Percentiles rank a stretch among this genome's conserved stretches.
Evolutionary conservation across 92 coral and sea anemone species (phyloP).

Genomic region (Epizoanthus scotinus): DNA sequence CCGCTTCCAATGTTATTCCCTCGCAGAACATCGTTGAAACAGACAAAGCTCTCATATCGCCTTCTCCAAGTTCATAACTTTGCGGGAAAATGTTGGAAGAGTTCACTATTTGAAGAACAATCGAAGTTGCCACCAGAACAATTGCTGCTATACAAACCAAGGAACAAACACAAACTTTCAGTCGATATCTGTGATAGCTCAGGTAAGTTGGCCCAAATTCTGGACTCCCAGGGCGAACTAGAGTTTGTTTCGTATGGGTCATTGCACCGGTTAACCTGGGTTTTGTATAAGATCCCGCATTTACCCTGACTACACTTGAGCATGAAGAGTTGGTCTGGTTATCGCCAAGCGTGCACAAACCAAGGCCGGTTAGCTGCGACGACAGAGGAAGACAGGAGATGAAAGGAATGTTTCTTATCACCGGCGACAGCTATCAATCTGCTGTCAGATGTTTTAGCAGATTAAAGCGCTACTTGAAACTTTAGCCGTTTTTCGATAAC

Average conservation of each 20-base stretch:
- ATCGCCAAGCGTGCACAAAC: not conserved
- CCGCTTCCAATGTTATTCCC: constrained; percentile 64
- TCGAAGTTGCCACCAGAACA: constrained; percentile 57
- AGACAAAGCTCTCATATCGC: constrained; percentile 69
- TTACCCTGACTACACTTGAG: constrained; percentile 17
- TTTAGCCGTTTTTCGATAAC: constrained; percentile 10
- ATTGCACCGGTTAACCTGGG: constrained; percentile 23
- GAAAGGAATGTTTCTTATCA: constrained; percentile 36
- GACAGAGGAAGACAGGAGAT: constrained; percentile 33
- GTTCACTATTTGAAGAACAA: constrained; percentile 72
- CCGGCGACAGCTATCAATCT: constrained; percentile 23
- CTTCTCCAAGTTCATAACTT: constrained; percentile 73
- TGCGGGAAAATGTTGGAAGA: constrained; percentile 67
- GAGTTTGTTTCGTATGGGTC: constrained; percentile 30
- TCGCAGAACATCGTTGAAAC: constrained; percentile 84
- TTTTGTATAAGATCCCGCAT: not conserved
- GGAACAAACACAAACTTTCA: constrained; percentile 72
- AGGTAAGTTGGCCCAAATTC: constrained; percentile 39
- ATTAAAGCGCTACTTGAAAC: constrained; percentile 31
- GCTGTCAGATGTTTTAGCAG: constrained; percentile 32
- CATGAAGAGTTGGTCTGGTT: not conserved
- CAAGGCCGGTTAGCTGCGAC: constrained; percentile 14
- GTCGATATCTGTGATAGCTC: constrained; percentile 61
- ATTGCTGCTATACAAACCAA: constrained; percentile 59
- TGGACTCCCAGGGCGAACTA: constrained; percentile 33